A percentile compares a stretch with the other conserved stretches of the same genome.
phyloP scores from a whole-genome alignment of 2,113 vertebrate species.

The Centropus unirufus region DNA sequence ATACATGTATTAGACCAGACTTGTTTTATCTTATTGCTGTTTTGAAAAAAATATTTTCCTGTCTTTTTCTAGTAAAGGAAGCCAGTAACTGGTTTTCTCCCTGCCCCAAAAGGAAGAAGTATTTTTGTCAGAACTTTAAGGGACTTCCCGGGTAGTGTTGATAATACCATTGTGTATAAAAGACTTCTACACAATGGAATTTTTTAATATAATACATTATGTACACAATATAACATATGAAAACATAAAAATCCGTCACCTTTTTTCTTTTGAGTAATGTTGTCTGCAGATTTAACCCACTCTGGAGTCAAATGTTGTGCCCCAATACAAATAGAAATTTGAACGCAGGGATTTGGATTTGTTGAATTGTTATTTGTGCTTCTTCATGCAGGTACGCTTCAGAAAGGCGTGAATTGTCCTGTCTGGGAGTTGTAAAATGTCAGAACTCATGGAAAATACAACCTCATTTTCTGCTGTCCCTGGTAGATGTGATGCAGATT shows the following conservation, averaged over 20 bases:
- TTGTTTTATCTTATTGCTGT: neutral
- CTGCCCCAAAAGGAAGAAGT: neutral
- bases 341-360: neutral
- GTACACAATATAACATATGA: neutral
- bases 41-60: conserved; percentile 14
- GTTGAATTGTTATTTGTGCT: neutral
- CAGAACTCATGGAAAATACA: neutral
- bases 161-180: neutral
- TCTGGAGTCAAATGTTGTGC: neutral
- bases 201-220: neutral
- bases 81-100: neutral
- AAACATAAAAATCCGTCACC: neutral
- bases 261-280: neutral
- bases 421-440: neutral
- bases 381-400: neutral
- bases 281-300: neutral
- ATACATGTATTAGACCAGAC: accelerated
- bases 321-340: neutral
- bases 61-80: conserved; percentile 40
- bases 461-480: neutral
- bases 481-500: neutral
- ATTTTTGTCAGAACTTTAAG: neutral
- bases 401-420: neutral
- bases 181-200: neutral
- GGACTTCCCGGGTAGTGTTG: neutral